Evolutionary conservation across 2,888 invertebrate species (phyloP).

Genomic region (Phortica okadai): DNA sequence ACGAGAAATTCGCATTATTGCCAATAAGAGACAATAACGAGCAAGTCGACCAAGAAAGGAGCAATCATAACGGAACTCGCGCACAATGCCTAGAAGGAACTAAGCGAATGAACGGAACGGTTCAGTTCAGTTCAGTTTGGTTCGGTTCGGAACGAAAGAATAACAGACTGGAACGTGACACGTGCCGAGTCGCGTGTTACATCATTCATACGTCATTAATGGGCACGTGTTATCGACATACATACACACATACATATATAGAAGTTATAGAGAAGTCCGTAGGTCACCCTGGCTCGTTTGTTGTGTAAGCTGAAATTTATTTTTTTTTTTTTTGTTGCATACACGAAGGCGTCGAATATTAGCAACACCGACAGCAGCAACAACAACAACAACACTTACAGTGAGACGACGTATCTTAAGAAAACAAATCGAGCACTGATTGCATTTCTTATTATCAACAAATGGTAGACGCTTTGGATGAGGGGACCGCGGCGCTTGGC

Average conservation of each 20-base stretch:
- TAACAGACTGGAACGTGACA: slow-evolving; percentile 57
- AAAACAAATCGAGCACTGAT: slow-evolving; percentile 74
- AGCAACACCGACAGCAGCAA: slow-evolving; percentile 49
- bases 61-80: slow-evolving; percentile 49
- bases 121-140: neutral
- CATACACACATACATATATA: no score
- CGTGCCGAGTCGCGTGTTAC: slow-evolving; percentile 76
- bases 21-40: slow-evolving; percentile 28
- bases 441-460: slow-evolving; percentile 70
- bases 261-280: neutral
- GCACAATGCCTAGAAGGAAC: slow-evolving; percentile 9
- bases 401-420: slow-evolving; percentile 60
- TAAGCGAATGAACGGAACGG: neutral
- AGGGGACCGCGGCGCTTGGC: neutral
- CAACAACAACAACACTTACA: slow-evolving; percentile 13
- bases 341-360: slow-evolving; percentile 58
- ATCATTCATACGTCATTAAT: slow-evolving; percentile 78
- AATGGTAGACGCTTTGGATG: neutral
- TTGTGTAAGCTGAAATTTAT: slow-evolving; percentile 61
- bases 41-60: slow-evolving; percentile 46
- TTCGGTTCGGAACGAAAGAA: slow-evolving; percentile 36
- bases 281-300: slow-evolving; percentile 27
- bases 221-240: slow-evolving; percentile 72
- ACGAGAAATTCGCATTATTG: slow-evolving; percentile 15
- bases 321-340: slow-evolving; percentile 55